Base-by-base conservation (phyloP, 1,140 invertebrate species). In the Drosophila tani region DNA sequence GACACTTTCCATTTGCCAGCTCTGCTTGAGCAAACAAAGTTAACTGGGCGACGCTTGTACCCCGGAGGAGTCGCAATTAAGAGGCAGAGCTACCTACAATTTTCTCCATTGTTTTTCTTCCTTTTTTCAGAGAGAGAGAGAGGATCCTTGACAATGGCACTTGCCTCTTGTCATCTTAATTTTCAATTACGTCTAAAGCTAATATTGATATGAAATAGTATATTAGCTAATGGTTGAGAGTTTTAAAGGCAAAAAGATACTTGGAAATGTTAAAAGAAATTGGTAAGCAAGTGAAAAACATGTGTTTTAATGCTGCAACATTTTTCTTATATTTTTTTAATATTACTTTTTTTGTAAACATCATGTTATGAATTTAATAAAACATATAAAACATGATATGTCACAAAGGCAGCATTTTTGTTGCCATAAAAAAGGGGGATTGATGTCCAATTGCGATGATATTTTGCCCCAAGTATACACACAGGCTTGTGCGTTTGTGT, bases 21-120 rank as follows among this genome's bases (percentile, higher is more conserved):
- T 66, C 50, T 21, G 59, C 38, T 63, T 57, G 49, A 75, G 60
- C 71, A 65, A 76, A 75, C 59, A 65, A 57, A 75, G 60, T 74
- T 57, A 76, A 76, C 50, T 57, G 40, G 38, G 65, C 75, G 35
- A 14, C n/a, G 45, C 27, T 32, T 43, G n/a, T 24, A 29, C 53
- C 69, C 55, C 53, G 27, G 27, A 29, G 40, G 68, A 74, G 38
- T 69, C 11, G 57, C 66, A 79, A 68, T 79, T 70, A 79, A 78
- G 27, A 32, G 14, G 21, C n/a, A 40, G 19, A 46, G 40, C 35
- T 45, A 73, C 53, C 66, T 40, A 40, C 65, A 56, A 55, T 58
- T 58, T 35, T 35, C 66, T 32, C 3, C 46, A 38, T 38, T 50
- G 65, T 59, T 71, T 43, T 73, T 43, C 1, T 35, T 2, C 8